Evolutionary conservation across 2,797 vertebrate genomes (phyloP).

Genomic region (Echeneis naucrates): DNA sequence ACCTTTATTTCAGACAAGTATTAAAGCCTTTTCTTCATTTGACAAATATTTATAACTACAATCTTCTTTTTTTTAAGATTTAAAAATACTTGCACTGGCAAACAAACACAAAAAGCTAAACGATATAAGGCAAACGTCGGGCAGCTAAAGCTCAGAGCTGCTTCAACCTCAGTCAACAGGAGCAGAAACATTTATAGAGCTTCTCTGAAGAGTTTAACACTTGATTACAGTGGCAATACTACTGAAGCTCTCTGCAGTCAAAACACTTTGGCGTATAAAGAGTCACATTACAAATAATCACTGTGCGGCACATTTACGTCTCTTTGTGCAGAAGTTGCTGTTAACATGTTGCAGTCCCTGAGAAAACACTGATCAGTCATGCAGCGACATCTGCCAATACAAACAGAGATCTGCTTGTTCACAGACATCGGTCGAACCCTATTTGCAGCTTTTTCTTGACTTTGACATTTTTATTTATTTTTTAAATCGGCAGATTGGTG

Average conservation of each 20-base stretch:
- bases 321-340: constrained; percentile 23
- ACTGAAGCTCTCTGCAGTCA: constrained; percentile 10
- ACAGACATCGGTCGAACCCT: neutral
- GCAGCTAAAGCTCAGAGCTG: constrained; percentile 39
- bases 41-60: constrained; percentile 21
- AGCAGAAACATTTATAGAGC: constrained; percentile 10
- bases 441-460: neutral
- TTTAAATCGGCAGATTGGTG: neutral
- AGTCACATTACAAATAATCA: neutral
- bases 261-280: constrained; percentile 15
- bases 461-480: too few species aligned
- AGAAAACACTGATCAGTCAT: constrained; percentile 62
- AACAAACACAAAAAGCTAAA: constrained; percentile 44
- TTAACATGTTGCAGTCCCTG: constrained; percentile 59
- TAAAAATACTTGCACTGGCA: constrained; percentile 56
- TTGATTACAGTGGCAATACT: constrained; percentile 30
- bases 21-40: constrained; percentile 46
- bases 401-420: constrained; percentile 24
- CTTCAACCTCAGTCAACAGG: constrained; percentile 20
- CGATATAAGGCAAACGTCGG: constrained; percentile 65
- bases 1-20: constrained; percentile 60
- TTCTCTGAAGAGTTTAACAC: neutral
- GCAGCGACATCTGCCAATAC: constrained; percentile 16
- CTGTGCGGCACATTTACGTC: neutral
- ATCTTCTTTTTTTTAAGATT: constrained; percentile 34